A percentile compares a stretch with the other conserved stretches of the same genome.
Conservation (phyloP, 2,888 invertebrate species). For the Chamaedrilus cognettii region DNA sequence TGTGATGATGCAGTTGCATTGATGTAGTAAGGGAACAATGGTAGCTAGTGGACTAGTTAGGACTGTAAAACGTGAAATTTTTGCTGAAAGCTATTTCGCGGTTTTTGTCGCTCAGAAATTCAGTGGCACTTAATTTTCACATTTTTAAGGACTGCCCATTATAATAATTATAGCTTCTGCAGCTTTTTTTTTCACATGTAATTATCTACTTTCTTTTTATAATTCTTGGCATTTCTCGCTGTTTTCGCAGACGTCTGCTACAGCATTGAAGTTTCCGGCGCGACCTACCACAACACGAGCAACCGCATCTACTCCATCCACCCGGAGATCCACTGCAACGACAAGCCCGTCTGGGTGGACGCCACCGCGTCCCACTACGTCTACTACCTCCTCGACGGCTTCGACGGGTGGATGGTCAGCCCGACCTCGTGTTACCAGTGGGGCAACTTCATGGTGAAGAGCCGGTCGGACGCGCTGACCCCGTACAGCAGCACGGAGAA, state of each 20-base stretch:
- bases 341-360: slow-evolving; percentile 5
- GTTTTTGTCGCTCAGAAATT: too few relatives aligned
- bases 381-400: slow-evolving; percentile 18
- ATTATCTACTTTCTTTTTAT: too few relatives aligned
- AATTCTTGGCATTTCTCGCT: neutral
- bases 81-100: too few relatives aligned
- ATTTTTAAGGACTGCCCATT: too few relatives aligned
- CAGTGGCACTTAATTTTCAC: too few relatives aligned
- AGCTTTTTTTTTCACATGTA: too few relatives aligned
- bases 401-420: slow-evolving; percentile 16
- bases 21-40: too few relatives aligned
- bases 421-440: neutral
- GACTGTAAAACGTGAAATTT: too few relatives aligned
- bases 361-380: slow-evolving; percentile 1
- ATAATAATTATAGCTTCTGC: too few relatives aligned
- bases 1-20: too few relatives aligned
- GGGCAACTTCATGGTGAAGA: neutral
- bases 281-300: neutral
- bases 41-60: too few relatives aligned
- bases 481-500: too few relatives aligned
- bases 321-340: slow-evolving; percentile 9
- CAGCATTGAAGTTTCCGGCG: neutral
- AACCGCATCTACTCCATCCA: slow-evolving; percentile 1
- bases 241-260: neutral
- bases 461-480: neutral